Evolutionary conservation across 2,888 invertebrate genomes (phyloP).

Genomic region (Xylota sylvarum): DNA sequence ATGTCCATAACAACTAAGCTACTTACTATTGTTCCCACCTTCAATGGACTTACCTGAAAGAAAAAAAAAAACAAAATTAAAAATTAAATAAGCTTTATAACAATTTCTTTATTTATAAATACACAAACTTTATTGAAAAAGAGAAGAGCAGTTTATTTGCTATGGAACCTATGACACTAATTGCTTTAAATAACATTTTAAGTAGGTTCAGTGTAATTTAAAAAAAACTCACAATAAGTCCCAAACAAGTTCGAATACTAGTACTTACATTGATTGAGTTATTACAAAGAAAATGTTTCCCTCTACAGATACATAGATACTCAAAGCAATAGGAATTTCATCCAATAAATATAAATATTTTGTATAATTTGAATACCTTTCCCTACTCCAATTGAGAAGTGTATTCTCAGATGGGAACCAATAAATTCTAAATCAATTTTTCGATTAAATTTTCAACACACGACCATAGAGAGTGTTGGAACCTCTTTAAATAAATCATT

Average conservation of each 20-base stretch:
- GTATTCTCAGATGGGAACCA: background rate
- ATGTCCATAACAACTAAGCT: background rate
- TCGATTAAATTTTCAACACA: conserved; percentile 16
- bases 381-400: background rate
- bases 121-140: no score
- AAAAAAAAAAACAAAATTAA: conserved; percentile 9
- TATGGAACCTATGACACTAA: background rate
- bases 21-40: background rate
- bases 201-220: background rate
- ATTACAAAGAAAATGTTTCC: background rate
- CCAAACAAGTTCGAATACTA: background rate
- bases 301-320: no score
- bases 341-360: background rate
- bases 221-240: no score
- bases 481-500: conserved; percentile 33
- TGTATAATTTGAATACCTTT: background rate
- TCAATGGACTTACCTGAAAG: conserved; percentile 50
- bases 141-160: no score
- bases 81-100: background rate
- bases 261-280: background rate
- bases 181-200: background rate
- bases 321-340: background rate
- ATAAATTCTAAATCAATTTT: conserved; percentile 1
- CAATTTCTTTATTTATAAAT: background rate
- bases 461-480: background rate